A percentile compares a stretch with the other conserved stretches of the same genome.
Evolutionary conservation across 1,140 invertebrate genomes (phyloP).

Genomic region (Cydia splendana): DNA sequence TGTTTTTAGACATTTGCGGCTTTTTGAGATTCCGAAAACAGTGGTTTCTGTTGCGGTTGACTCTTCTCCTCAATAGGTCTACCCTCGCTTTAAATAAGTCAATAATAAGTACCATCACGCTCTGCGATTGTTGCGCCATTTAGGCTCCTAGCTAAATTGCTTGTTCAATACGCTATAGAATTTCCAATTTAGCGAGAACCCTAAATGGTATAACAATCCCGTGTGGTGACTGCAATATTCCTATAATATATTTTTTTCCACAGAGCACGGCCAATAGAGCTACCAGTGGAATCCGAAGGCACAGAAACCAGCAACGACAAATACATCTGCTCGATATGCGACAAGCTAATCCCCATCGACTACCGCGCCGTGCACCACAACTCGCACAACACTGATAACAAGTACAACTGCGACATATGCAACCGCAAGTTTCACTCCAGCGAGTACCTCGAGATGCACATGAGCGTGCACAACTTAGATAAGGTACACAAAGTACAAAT

Average conservation of each 20-base stretch:
- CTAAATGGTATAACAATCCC: too few species aligned
- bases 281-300: conserved; percentile 58
- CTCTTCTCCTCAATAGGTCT: too few species aligned
- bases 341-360: conserved; percentile 81
- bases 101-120: too few species aligned
- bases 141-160: too few species aligned
- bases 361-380: conserved; percentile 84
- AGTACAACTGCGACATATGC: conserved; percentile 82
- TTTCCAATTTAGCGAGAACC: too few species aligned
- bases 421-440: conserved; percentile 84
- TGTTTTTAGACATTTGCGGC: too few species aligned
- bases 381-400: conserved; percentile 79
- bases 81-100: too few species aligned
- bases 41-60: too few species aligned
- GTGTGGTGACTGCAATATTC: too few species aligned
- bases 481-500: conserved; percentile 56
- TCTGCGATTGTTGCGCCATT: too few species aligned
- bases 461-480: conserved; percentile 82
- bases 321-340: conserved; percentile 77
- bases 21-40: too few species aligned
- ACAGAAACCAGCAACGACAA: conserved; percentile 48
- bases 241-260: conserved; percentile 10
- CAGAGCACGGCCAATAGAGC: conserved; percentile 65
- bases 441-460: conserved; percentile 85
- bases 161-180: too few species aligned